Base-by-base conservation (phyloP, 2,797 vertebrate species). In the Sebastes wilsoni region DNA sequence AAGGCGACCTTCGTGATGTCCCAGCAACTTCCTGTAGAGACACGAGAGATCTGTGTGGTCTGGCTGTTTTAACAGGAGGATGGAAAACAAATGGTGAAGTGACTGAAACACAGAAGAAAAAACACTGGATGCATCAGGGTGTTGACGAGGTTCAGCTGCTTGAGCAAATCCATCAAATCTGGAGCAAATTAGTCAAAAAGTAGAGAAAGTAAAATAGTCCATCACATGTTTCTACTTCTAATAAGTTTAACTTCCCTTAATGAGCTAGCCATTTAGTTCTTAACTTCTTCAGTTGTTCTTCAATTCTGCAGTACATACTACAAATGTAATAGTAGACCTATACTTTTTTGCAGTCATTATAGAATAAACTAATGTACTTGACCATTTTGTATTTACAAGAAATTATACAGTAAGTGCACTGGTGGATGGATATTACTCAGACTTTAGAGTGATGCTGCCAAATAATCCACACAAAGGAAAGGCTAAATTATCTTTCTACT, bases 11-110 rank as follows among this genome's bases (percentile, higher is more conserved):
- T 46, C 23, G 22, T 5, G 13, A 12, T 28, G 72, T 79, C 66
- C 34, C 11, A 0, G 23, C 25, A 2, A 36, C 81, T 86, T 84
- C 81, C 87, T 77, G 61, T 20, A 1, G 46, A 71, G 56, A 30
- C 0, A 0, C 14, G 46, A 30, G 14, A 16, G 70, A n/a, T 30
- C 71, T 83, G 82, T 83, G 85, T 77, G 82, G 65, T 72, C 82
- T 58, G 64, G 23, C 49, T 87, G 58, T 69, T 72, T 82, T 60
- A 72, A 83, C 32, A 16, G 58, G 75, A 30, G 49, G 72, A 16
- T 6, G 62, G 18, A 30, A 36, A 64, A 70, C 80, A 89, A 81
- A 81, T 79, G 80, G 82, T 28, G n/a, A 14, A 28, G 72, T 14
- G 76, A 27, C 32, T 1, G 87, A 60, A 46, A 27, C 67, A n/a